Percentiles rank a stretch among this genome's conserved stretches.
Conservation (phyloP, 2,797 vertebrate genomes). For the Centropyge bicolor region DNA sequence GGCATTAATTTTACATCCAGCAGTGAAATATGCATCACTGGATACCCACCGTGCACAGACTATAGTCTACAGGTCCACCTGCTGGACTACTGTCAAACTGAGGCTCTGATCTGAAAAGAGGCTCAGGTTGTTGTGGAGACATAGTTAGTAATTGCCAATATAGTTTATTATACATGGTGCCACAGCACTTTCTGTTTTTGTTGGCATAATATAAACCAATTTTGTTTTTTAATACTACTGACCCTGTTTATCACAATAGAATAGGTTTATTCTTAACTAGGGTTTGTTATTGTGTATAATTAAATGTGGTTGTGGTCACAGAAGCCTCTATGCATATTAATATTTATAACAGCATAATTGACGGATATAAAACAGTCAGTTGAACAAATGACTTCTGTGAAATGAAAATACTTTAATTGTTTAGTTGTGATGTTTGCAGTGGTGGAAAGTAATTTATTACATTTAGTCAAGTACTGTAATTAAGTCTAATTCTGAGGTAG, state of each 20-base stretch:
- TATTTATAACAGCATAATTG: neutral
- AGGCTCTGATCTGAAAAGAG: neutral
- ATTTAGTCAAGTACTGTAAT: neutral
- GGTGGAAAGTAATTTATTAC: neutral
- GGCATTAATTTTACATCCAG: constrained; percentile 37
- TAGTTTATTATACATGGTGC: neutral
- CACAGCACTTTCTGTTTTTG: neutral
- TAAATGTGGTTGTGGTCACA: neutral
- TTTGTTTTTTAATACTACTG: too few relatives aligned
- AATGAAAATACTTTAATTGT: neutral
- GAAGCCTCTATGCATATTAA: neutral
- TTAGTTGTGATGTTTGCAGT: neutral
- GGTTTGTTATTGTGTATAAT: neutral
- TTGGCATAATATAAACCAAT: too few relatives aligned
- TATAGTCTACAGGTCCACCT: constrained; percentile 61
- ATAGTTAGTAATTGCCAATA: too few relatives aligned
- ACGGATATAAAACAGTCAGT: neutral
- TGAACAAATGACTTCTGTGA: neutral
- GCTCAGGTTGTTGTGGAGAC: neutral
- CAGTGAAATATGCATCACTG: constrained; percentile 21
- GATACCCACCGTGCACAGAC: neutral
- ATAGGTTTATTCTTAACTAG: neutral
- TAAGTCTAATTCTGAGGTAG: neutral
- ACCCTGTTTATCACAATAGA: too few relatives aligned
- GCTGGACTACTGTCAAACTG: constrained; percentile 53